These are phyloP conservation scores for Cephalopachus bancanus DNA, from an alignment of 2,797 vertebrate species.

Conservation along the genomic window DNA sequence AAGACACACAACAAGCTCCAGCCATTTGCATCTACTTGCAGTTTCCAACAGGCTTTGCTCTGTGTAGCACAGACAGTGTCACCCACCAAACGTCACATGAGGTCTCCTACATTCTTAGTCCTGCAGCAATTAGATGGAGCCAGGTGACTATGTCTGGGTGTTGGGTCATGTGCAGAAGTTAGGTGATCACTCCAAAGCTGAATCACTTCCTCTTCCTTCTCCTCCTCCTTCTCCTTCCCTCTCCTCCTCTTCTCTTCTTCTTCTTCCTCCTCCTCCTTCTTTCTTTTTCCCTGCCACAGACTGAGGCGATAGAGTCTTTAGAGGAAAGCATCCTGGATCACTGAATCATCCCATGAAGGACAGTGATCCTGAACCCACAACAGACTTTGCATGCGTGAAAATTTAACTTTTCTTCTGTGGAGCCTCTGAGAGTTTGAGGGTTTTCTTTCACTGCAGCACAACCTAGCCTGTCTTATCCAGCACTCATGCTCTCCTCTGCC, in stretches of 20 bases:
- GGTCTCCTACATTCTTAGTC: background rate
- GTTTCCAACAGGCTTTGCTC: background rate
- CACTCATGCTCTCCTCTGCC: background rate
- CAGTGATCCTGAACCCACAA: background rate
- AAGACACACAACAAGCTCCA: background rate
- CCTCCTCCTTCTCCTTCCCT: background rate
- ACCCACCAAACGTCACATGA: background rate
- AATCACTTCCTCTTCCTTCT: background rate
- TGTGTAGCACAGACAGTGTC: background rate
- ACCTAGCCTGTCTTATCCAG: background rate
- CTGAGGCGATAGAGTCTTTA: background rate
- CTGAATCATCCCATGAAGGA: background rate
- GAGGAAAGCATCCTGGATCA: background rate
- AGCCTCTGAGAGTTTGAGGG: background rate
- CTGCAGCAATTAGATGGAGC: background rate
- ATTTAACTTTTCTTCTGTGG: background rate
- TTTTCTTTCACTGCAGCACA: background rate
- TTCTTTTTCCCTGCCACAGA: background rate
- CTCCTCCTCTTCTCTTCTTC: background rate
- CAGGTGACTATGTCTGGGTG: background rate
- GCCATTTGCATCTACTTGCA: background rate
- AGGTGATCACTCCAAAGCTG: background rate
- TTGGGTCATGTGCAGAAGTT: background rate
- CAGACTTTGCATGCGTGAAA: background rate
- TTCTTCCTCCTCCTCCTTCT: background rate